Conservation (phyloP, 1,140 invertebrate genomes). For the Piezodorus guildinii region DNA sequence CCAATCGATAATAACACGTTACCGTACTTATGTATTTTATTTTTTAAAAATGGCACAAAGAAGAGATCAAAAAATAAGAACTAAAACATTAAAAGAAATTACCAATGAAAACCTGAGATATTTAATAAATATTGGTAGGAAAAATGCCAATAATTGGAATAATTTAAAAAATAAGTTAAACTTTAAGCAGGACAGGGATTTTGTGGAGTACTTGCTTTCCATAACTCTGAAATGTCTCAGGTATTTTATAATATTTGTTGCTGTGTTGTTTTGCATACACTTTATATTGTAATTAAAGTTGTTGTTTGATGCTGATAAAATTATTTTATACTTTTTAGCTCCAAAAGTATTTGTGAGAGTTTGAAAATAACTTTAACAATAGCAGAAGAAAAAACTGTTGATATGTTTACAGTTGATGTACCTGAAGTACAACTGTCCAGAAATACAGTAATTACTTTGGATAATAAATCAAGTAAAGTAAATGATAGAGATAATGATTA, state of each 20-base stretch:
- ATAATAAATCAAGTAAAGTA: neutral
- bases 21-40: too few species aligned
- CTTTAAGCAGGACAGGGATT: slow-evolving; percentile 12
- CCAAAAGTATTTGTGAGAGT: neutral
- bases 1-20: too few species aligned
- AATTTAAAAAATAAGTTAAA: slow-evolving; percentile 16
- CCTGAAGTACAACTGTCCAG: neutral
- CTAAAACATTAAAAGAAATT: neutral
- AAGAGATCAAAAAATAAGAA: neutral
- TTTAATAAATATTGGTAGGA: slow-evolving; percentile 13
- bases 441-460: too few species aligned
- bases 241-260: neutral
- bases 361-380: neutral
- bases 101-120: neutral
- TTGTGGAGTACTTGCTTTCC: slow-evolving; percentile 17
- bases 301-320: too few species aligned
- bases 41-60: neutral
- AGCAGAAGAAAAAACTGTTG: neutral
- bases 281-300: too few species aligned
- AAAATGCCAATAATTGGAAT: slow-evolving; percentile 18
- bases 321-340: too few species aligned
- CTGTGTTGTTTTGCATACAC: too few species aligned
- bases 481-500: neutral
- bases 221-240: slow-evolving; percentile 15
- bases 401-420: neutral